Evolutionary conservation across 2,113 vertebrate genomes (phyloP).

Genomic region (Sebastes fasciatus): DNA sequence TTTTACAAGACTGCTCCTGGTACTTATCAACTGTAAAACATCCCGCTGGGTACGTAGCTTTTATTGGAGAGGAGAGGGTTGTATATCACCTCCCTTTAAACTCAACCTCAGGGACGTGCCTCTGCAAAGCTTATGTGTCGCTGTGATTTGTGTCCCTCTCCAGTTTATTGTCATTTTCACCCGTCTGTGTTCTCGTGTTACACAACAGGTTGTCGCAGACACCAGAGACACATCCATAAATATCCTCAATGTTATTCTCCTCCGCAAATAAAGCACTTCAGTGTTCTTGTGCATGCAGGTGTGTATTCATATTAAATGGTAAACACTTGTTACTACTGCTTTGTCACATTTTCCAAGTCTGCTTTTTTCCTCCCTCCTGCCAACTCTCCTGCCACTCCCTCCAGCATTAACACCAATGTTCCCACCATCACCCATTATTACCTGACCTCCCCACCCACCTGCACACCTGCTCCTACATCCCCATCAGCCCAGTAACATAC

Average conservation of each 20-base stretch:
- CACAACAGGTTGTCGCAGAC: conserved; percentile 20
- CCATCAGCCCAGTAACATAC: too few species aligned
- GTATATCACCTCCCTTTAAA: conserved; percentile 49
- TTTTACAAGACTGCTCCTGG: conserved; percentile 43
- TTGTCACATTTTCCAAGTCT: background rate
- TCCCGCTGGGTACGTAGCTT: conserved; percentile 21
- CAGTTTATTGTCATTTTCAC: conserved; percentile 8
- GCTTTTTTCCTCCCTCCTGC: background rate
- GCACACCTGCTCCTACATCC: too few species aligned
- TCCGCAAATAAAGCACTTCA: conserved; percentile 12
- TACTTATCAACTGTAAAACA: conserved; percentile 53
- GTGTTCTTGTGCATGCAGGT: background rate
- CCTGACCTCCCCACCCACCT: too few species aligned
- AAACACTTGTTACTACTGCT: background rate
- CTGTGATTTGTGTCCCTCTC: conserved; percentile 50
- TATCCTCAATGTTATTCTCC: background rate
- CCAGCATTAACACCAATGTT: background rate
- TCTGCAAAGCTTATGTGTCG: conserved; percentile 12
- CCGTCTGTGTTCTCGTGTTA: conserved; percentile 30
- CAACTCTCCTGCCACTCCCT: too few species aligned
- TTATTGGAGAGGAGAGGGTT: conserved; percentile 36
- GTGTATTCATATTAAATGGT: background rate
- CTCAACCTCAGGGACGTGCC: conserved; percentile 40
- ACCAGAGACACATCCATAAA: conserved; percentile 20
- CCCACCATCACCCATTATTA: too few species aligned